Evolutionary conservation across 2,888 invertebrate species (phyloP).

Genomic region (Ophraella communa): DNA sequence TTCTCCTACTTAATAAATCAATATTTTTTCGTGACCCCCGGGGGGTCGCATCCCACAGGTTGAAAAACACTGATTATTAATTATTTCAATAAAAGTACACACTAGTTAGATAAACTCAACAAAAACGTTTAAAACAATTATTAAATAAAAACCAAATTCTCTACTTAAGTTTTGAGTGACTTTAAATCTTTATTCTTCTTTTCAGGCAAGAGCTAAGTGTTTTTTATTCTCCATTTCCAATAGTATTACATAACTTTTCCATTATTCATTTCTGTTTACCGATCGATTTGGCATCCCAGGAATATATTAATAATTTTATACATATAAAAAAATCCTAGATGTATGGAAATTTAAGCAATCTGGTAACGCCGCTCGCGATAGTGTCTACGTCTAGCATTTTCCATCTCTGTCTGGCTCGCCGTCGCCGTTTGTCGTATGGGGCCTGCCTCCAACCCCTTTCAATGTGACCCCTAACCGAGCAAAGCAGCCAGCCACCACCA

Average conservation of each 20-base stretch:
- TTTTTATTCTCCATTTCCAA: background rate
- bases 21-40: no score
- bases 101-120: background rate
- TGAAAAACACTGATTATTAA: no score
- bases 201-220: no score
- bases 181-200: no score
- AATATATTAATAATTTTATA: background rate
- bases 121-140: background rate
- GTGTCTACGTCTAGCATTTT: conserved; percentile 1
- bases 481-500: conserved; percentile 35
- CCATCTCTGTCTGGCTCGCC: background rate
- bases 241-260: background rate
- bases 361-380: background rate
- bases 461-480: conserved; percentile 45
- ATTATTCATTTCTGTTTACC: background rate
- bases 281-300: background rate
- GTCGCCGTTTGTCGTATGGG: conserved; percentile 19
- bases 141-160: no score
- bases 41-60: no score
- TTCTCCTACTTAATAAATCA: no score
- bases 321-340: background rate
- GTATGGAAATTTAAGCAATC: background rate
- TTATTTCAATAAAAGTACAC: no score
- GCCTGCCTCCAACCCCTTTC: conserved; percentile 41
- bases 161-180: no score